These are phyloP conservation scores for Mastigias papua DNA, from an alignment of 30 jellyfish, hydroid and myxozoan species.

Conservation along the genomic window DNA sequence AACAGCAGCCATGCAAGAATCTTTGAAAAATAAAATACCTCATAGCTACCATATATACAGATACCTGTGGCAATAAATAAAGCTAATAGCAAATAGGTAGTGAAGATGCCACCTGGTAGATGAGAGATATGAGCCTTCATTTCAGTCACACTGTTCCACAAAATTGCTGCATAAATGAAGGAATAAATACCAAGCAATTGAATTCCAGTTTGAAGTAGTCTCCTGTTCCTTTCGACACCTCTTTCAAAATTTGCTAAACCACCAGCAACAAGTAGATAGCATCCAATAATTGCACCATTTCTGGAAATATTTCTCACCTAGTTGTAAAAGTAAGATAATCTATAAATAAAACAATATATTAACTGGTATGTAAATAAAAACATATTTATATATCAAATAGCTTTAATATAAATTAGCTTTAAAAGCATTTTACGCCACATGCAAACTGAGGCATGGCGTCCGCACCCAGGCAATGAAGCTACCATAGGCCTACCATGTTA, in stretches of 20 bases:
- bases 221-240: slow-evolving; percentile 43
- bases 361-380: too few species aligned
- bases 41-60: slow-evolving; percentile 85
- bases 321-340: neutral
- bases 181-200: slow-evolving; percentile 91
- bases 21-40: slow-evolving; percentile 66
- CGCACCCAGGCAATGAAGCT: too few species aligned
- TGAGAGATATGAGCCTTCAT: slow-evolving; percentile 48
- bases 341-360: too few species aligned
- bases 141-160: slow-evolving; percentile 91
- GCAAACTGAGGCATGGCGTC: too few species aligned
- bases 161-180: slow-evolving; percentile 76
- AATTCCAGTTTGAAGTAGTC: slow-evolving; percentile 80
- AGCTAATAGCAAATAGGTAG: slow-evolving; percentile 49
- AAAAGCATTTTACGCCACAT: too few species aligned
- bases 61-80: slow-evolving; percentile 69
- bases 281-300: slow-evolving; percentile 81
- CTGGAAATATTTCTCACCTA: slow-evolving; percentile 77
- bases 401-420: too few species aligned
- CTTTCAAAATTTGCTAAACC: slow-evolving; percentile 80
- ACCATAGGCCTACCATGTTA: too few species aligned
- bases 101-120: slow-evolving; percentile 83
- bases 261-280: slow-evolving; percentile 94
- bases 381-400: too few species aligned
- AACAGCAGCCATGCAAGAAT: slow-evolving; percentile 75